Percentiles rank a stretch among this genome's conserved stretches.
Conservation (phyloP, 2,797 vertebrate species). For the Lutjanus argentimaculatus region DNA sequence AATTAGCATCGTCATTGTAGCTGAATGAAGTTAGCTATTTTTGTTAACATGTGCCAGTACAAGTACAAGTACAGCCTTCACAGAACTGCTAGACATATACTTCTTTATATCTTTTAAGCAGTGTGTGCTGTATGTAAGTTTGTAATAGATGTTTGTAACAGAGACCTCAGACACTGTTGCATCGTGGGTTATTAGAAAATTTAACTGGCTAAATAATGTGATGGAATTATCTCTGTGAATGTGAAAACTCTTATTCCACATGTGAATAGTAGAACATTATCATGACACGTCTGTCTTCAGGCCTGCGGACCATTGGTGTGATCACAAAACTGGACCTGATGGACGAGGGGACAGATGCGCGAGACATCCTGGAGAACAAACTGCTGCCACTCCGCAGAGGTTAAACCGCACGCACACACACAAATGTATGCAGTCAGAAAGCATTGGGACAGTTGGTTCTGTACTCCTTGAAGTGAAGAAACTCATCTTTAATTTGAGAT, state of each 20-base stretch:
- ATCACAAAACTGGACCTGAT: slow-evolving; percentile 98
- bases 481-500: too few relatives aligned
- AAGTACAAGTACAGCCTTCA: too few relatives aligned
- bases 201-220: background rate
- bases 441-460: too few relatives aligned
- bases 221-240: background rate
- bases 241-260: background rate
- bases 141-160: background rate
- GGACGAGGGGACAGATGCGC: slow-evolving; percentile 96
- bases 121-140: background rate
- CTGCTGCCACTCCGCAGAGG: slow-evolving; percentile 94
- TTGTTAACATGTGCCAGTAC: too few relatives aligned
- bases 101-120: background rate
- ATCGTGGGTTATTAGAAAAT: background rate
- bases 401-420: slow-evolving; percentile 55
- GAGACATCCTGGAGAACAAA: slow-evolving; percentile 96
- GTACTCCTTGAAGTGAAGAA: too few relatives aligned
- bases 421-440: background rate
- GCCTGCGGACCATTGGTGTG: slow-evolving; percentile 94
- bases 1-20: background rate
- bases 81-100: too few relatives aligned
- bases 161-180: too few relatives aligned
- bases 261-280: background rate
- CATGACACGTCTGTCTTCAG: slow-evolving; percentile 71
- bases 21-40: too few relatives aligned